phyloP scores from a whole-genome alignment of 2,113 vertebrate genomes.

The Cromileptes altivelis region DNA sequence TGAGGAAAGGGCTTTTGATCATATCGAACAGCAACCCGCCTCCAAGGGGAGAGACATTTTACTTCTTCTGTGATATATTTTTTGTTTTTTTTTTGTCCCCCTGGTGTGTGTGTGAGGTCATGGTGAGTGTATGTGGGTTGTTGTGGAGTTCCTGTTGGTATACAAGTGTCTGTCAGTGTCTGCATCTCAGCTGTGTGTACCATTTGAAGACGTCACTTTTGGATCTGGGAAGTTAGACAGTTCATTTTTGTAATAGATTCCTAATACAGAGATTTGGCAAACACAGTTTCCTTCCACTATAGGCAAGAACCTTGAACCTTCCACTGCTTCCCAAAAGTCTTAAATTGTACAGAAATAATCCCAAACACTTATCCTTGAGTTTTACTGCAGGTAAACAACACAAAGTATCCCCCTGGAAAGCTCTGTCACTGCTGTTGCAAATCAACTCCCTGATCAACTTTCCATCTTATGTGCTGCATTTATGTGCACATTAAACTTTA shows the following conservation, averaged over 20 bases:
- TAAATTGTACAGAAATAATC: background rate
- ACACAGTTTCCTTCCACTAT: background rate
- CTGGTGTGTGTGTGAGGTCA: background rate
- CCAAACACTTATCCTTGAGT: background rate
- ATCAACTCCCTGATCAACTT: background rate
- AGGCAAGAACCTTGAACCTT: background rate
- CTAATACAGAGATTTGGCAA: background rate
- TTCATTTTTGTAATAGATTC: background rate
- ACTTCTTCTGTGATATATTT: constrained; percentile 16
- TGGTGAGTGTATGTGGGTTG: background rate
- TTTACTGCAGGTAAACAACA: background rate
- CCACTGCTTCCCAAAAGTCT: background rate
- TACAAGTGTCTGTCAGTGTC: constrained; percentile 1
- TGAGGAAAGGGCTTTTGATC: constrained; percentile 32
- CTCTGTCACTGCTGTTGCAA: background rate
- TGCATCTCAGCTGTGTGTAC: background rate
- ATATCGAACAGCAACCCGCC: constrained; percentile 26
- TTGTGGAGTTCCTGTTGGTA: background rate
- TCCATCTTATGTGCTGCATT: background rate
- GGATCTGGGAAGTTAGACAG: too few species aligned
- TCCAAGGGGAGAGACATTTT: constrained; percentile 19
- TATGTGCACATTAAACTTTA: background rate
- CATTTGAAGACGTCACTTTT: too few species aligned
- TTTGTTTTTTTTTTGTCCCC: background rate
- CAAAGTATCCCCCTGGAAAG: background rate